These are phyloP conservation scores for Lutra lutra DNA, from an alignment of 2,797 vertebrate genomes.

Conservation along the genomic window DNA sequence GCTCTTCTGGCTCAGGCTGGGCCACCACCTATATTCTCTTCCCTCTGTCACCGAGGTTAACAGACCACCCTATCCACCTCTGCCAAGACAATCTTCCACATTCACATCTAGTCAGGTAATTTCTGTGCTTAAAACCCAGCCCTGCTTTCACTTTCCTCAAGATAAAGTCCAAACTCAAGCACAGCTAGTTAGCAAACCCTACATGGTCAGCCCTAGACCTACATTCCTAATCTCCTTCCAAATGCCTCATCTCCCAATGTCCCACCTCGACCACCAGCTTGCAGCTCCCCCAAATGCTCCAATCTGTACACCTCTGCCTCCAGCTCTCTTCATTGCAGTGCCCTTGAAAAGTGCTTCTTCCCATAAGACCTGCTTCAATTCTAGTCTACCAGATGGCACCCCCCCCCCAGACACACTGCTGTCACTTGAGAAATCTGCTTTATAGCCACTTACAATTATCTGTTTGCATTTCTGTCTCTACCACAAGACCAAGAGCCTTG, in stretches of 20 bases:
- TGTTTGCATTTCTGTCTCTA: slow-evolving; percentile 13
- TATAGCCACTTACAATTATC: neutral
- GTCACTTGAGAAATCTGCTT: neutral
- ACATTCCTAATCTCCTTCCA: neutral
- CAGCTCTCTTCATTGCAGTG: neutral
- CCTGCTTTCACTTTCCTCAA: neutral
- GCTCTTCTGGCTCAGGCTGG: neutral
- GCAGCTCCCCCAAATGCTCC: neutral
- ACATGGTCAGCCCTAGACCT: neutral
- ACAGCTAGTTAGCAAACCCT: neutral
- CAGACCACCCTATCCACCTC: neutral
- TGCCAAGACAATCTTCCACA: neutral
- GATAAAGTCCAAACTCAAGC: neutral
- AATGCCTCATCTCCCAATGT: too few species aligned
- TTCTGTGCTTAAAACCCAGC: slow-evolving; percentile 2
- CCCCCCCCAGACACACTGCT: neutral
- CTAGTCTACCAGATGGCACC: neutral
- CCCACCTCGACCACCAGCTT: neutral
- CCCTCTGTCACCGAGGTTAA: neutral
- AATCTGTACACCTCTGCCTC: neutral
- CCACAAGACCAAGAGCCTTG: neutral
- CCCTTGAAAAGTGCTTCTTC: neutral
- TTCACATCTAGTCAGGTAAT: neutral
- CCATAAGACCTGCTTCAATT: neutral
- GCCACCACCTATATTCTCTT: neutral